Evolutionary conservation across 2,888 invertebrate species (phyloP).

Genomic region (Danaus chrysippus): DNA sequence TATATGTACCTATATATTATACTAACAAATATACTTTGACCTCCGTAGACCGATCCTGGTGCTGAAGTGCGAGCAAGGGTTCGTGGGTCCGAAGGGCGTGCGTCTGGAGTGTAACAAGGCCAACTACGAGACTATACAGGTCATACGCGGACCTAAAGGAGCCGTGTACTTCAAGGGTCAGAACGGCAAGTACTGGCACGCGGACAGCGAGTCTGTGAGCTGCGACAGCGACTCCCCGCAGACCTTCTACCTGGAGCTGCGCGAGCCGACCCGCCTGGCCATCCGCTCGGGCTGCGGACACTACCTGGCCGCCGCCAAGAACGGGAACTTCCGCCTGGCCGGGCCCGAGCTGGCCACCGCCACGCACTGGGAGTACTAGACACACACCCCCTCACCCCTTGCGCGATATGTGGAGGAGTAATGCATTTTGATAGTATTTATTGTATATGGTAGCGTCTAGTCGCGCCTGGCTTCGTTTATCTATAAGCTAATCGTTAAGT

Average conservation of each 20-base stretch:
- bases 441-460: conserved; percentile 70
- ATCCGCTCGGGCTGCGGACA: conserved; percentile 87
- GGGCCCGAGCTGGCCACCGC: conserved; percentile 87
- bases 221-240: conserved; percentile 90
- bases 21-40: no score
- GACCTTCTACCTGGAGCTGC: conserved; percentile 94
- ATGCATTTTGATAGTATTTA: conserved; percentile 56
- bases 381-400: conserved; percentile 15
- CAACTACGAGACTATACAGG: conserved; percentile 94
- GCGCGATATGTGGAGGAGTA: conserved; percentile 32
- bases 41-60: conserved; percentile 90
- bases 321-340: conserved; percentile 92
- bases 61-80: conserved; percentile 96
- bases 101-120: conserved; percentile 97
- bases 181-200: conserved; percentile 96
- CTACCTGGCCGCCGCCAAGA: conserved; percentile 94
- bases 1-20: no score
- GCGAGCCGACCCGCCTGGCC: conserved; percentile 94
- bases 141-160: conserved; percentile 93
- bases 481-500: conserved; percentile 60
- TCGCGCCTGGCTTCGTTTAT: conserved; percentile 52
- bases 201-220: conserved; percentile 90
- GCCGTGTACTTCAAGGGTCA: conserved; percentile 95
- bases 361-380: conserved; percentile 96
- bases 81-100: conserved; percentile 94